Base-by-base conservation (phyloP, 2,113 vertebrate genomes). In the Calidris pugnax region DNA sequence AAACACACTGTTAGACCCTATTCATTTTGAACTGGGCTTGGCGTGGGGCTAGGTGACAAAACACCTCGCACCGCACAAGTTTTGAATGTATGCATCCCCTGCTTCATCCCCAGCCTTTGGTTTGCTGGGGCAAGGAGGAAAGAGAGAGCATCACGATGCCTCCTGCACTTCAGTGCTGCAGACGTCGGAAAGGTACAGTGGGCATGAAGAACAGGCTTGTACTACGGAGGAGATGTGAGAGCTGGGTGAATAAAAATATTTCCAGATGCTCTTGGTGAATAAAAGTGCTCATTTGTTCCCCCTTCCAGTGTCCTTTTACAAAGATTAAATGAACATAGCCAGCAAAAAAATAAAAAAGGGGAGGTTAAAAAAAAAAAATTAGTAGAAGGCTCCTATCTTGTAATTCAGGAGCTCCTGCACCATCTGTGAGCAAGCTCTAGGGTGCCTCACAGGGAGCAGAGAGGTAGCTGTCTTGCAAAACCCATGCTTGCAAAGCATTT, bases 51-150 rank as follows among this genome's bases (percentile, higher is more conserved):
- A 47, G 24, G 22, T 27, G 37, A 57, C 33, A 41, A 53, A 75
- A 91, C 47, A 26, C 12, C 32, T 86, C 43, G 33, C 55, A 43
- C 9, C 17, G 3, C 16, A 55, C 7, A 33, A 8, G 12, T 32
- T 28, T 83, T 51, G 35, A 23, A 55, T 7, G 7, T 39, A 7
- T 26, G 3, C 0, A 3, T n/a, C 13, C 24, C 39, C 10, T 41
- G 24, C 27, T 87, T 26, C 21, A 6, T 51, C 53, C 50, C 24
- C 53, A 48, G 3, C 24, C 26, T 85, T 71, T 37, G 60, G 47
- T 35, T 71, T 66, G 6, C 4, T 79, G 60, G 48, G 56, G 17
- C 3, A 43, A 73, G 30, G 33, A 74, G 50, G 27, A 48, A 35
- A 76, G 21, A 63, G 60, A 64, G 39, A 14, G 22, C 15, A 50